phyloP scores from a whole-genome alignment of 2,797 vertebrate genomes.

The Salmo trutta region DNA sequence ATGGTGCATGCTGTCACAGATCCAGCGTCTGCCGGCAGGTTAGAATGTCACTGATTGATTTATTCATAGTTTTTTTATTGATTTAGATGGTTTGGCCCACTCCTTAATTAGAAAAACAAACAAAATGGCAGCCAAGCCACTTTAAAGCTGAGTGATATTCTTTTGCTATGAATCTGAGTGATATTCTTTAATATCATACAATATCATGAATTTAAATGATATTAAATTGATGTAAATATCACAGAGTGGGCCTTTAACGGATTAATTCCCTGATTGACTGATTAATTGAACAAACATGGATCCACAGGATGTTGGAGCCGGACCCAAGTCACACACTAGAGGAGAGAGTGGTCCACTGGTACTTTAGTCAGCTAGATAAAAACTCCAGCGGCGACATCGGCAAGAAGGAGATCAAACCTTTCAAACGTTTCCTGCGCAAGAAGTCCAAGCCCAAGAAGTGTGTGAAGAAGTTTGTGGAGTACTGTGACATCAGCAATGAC shows the following conservation, averaged over 20 bases:
- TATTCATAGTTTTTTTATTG: neutral
- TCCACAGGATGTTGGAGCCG: constrained; percentile 86
- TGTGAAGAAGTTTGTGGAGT: constrained; percentile 96
- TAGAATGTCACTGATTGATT: constrained; percentile 7
- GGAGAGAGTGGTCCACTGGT: constrained; percentile 96
- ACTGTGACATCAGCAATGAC: constrained; percentile 91
- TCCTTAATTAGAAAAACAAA: neutral
- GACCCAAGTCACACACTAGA: constrained; percentile 95
- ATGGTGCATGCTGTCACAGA: constrained; percentile 96
- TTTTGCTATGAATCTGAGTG: neutral
- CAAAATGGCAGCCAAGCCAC: neutral
- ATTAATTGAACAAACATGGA: neutral
- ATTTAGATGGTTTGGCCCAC: neutral
- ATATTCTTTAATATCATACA: neutral
- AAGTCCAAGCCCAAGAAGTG: constrained; percentile 98
- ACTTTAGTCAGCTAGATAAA: constrained; percentile 93
- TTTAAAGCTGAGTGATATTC: neutral
- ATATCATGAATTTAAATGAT: too few relatives aligned
- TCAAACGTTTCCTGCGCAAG: constrained; percentile 93
- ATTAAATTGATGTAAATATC: neutral
- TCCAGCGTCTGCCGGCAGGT: constrained; percentile 88
- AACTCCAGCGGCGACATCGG: constrained; percentile 93
- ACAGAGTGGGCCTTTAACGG: neutral
- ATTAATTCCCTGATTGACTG: neutral
- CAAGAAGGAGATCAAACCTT: constrained; percentile 97